Evolutionary conservation across 2,888 invertebrate species (phyloP).

Genomic region (Mimumesa dahlbomi): DNA sequence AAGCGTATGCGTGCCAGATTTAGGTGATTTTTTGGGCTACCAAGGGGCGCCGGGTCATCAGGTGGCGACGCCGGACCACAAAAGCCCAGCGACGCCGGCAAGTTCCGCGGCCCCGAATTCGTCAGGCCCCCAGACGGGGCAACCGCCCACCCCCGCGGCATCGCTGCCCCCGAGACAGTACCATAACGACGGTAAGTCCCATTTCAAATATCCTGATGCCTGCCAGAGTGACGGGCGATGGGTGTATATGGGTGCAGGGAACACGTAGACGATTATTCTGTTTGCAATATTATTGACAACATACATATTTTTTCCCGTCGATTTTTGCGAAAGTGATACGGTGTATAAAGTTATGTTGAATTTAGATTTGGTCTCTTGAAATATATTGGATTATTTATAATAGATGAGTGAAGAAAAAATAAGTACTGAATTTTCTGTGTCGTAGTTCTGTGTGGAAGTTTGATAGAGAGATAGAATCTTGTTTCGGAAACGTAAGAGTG

Average conservation of each 20-base stretch:
- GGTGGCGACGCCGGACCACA: constrained; percentile 72
- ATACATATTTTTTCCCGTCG: too few relatives aligned
- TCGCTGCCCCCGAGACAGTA: constrained; percentile 69
- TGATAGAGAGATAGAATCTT: too few relatives aligned
- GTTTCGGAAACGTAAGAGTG: not conserved
- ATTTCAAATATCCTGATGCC: constrained; percentile 21
- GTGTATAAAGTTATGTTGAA: too few relatives aligned
- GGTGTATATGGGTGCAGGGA: not conserved
- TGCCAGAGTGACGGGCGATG: not conserved
- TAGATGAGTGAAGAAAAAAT: too few relatives aligned
- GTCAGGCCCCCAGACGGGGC: constrained; percentile 49
- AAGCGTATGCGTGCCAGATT: constrained; percentile 89
- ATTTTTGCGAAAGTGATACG: too few relatives aligned
- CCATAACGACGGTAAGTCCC: constrained; percentile 77
- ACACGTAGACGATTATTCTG: not conserved
- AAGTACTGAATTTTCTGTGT: too few relatives aligned
- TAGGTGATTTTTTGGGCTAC: constrained; percentile 86
- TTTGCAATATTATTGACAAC: too few relatives aligned
- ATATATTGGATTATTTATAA: too few relatives aligned
- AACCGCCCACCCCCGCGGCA: constrained; percentile 48
- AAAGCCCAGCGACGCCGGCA: constrained; percentile 80
- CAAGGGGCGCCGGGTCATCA: constrained; percentile 70
- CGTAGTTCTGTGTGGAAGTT: too few relatives aligned
- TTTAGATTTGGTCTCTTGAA: too few relatives aligned
- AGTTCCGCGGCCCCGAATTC: constrained; percentile 74